Percentiles rank a stretch among this genome's conserved stretches.
Conservation (phyloP, 2,888 invertebrate genomes). For the Hyalella azteca region DNA sequence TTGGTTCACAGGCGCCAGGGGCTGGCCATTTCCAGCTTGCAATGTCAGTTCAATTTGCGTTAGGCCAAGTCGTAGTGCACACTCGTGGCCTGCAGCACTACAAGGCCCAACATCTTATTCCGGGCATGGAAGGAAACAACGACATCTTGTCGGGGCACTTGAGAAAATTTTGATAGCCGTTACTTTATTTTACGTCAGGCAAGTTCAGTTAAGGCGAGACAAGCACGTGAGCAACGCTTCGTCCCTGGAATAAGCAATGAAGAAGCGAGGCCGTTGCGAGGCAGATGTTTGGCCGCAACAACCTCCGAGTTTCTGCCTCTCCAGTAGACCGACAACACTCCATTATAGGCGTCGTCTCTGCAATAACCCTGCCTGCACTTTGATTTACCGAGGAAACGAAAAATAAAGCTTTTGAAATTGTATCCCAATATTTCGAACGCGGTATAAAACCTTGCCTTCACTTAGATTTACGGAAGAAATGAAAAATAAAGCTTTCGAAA, state of each 20-base stretch:
- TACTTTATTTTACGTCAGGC: slow-evolving; percentile 28
- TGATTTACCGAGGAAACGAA: too few relatives aligned
- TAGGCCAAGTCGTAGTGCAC: background rate
- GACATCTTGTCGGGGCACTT: background rate
- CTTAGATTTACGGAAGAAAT: too few relatives aligned
- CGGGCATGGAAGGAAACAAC: slow-evolving; percentile 5
- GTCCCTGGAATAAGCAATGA: slow-evolving; percentile 28
- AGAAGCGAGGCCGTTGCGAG: background rate
- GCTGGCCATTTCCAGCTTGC: background rate
- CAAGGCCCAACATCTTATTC: background rate
- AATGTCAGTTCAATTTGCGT: slow-evolving; percentile 25
- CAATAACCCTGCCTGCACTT: background rate
- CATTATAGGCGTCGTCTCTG: background rate
- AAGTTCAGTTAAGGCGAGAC: slow-evolving; percentile 19
- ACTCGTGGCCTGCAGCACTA: background rate
- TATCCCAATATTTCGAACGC: too few relatives aligned
- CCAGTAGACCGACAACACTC: background rate
- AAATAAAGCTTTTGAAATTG: too few relatives aligned
- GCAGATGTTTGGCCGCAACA: slow-evolving; percentile 9
- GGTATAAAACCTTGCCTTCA: too few relatives aligned
- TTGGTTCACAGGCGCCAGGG: background rate
- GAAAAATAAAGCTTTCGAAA: too few relatives aligned
- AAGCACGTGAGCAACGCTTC: slow-evolving; percentile 8
- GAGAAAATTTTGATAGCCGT: slow-evolving; percentile 32
- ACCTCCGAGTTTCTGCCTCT: slow-evolving; percentile 10